Evolutionary conservation across 2,888 invertebrate genomes (phyloP).

Genomic region (Thysanoteuthis rhombus): DNA sequence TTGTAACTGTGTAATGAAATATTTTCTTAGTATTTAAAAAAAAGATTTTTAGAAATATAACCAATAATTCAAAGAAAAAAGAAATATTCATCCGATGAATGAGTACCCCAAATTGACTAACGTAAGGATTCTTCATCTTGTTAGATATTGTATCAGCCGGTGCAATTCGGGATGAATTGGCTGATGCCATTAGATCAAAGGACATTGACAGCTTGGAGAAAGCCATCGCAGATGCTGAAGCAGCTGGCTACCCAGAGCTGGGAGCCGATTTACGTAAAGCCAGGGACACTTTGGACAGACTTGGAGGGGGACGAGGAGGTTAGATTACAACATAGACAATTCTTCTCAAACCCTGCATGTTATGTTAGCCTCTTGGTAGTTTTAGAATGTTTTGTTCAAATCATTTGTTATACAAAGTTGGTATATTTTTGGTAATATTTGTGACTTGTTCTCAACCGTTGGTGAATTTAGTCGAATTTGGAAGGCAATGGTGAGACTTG

Average conservation of each 20-base stretch:
- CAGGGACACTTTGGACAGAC: background rate
- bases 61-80: too few species aligned
- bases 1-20: too few species aligned
- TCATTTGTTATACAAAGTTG: background rate
- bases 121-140: background rate
- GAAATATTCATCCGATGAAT: background rate
- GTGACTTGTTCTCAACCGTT: background rate
- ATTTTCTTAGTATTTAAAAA: too few species aligned
- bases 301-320: background rate
- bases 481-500: background rate
- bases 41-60: too few species aligned
- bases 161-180: background rate
- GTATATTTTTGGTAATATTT: background rate
- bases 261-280: background rate
- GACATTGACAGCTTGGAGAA: background rate
- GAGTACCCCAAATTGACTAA: background rate
- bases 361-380: background rate
- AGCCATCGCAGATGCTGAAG: background rate
- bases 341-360: background rate
- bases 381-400: background rate
- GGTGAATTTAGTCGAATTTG: background rate
- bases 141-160: background rate
- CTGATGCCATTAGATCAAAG: background rate
- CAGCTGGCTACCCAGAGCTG: conserved; percentile 1
- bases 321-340: background rate